Evolutionary conservation across 1,140 invertebrate species (phyloP).

Genomic region (Pogonomyrmex californicus): DNA sequence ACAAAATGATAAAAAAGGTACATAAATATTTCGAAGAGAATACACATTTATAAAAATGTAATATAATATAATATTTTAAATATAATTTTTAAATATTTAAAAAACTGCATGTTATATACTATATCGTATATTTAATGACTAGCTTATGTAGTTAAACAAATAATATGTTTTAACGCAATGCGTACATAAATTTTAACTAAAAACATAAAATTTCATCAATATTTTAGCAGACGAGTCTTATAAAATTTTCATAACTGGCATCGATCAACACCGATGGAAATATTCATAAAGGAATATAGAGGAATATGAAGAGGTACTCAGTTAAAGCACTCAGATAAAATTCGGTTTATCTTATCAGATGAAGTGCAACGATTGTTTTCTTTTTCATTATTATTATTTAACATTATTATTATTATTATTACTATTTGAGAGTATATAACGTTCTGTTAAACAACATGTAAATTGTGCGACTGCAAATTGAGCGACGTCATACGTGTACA

Average conservation of each 20-base stretch:
- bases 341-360: constrained; percentile 20
- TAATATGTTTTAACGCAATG: not conserved
- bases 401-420: not conserved
- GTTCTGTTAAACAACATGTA: not conserved
- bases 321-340: constrained; percentile 21
- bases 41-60: not conserved
- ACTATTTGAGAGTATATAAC: not conserved
- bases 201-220: not conserved
- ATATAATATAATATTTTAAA: not conserved
- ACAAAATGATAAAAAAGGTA: too few relatives aligned
- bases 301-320: not conserved
- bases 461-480: not conserved
- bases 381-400: not conserved
- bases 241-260: not conserved
- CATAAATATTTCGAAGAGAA: not conserved
- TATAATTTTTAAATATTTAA: constrained; percentile 10
- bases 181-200: not conserved
- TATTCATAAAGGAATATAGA: not conserved
- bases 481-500: not conserved
- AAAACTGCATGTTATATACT: not conserved
- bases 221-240: not conserved
- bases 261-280: not conserved
- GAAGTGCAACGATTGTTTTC: not conserved
- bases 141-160: not conserved
- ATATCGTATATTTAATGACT: not conserved